phyloP scores from a whole-genome alignment of 2,113 vertebrate genomes.

The Cisticola juncidis region DNA sequence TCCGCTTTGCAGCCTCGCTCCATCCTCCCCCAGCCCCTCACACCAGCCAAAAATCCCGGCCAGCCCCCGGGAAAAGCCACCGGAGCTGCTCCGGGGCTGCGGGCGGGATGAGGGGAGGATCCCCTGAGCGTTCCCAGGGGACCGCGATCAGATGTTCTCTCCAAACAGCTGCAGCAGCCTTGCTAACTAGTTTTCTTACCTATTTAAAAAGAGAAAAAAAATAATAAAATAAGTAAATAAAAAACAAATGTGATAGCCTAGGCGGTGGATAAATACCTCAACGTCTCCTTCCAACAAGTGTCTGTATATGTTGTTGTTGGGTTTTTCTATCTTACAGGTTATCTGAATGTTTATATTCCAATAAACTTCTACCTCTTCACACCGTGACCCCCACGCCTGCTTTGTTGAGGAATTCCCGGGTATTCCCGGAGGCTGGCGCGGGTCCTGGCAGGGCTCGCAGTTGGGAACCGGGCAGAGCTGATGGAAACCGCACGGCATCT shows the following conservation, averaged over 20 bases:
- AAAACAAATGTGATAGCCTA: conserved; percentile 74
- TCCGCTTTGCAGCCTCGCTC: not conserved
- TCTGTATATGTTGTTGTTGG: conserved; percentile 80
- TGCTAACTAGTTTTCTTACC: conserved; percentile 46
- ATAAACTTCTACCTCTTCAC: conserved; percentile 86
- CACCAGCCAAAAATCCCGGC: not conserved
- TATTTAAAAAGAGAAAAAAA: conserved; percentile 63
- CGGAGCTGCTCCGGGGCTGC: not conserved
- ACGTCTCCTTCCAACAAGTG: conserved; percentile 77
- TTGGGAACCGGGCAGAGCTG: too few relatives aligned
- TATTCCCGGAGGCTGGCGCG: fast-evolving
- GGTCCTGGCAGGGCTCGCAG: not conserved
- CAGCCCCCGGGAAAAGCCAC: not conserved
- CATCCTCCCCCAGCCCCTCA: not conserved
- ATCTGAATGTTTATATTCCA: conserved; percentile 84
- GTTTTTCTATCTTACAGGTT: conserved; percentile 79
- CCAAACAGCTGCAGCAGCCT: conserved; percentile 43
- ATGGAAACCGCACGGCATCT: fast-evolving
- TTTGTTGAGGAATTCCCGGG: not conserved
- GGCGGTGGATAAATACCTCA: conserved; percentile 81
- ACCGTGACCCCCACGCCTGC: not conserved
- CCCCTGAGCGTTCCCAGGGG: not conserved
- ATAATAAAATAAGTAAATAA: conserved; percentile 12
- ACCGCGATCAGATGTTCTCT: not conserved
- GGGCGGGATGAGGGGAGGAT: not conserved